A percentile compares a stretch with the other conserved stretches of the same genome.
These are phyloP conservation scores for Perizoma affinitatum DNA, from an alignment of 2,888 invertebrate genomes.

Conservation along the genomic window DNA sequence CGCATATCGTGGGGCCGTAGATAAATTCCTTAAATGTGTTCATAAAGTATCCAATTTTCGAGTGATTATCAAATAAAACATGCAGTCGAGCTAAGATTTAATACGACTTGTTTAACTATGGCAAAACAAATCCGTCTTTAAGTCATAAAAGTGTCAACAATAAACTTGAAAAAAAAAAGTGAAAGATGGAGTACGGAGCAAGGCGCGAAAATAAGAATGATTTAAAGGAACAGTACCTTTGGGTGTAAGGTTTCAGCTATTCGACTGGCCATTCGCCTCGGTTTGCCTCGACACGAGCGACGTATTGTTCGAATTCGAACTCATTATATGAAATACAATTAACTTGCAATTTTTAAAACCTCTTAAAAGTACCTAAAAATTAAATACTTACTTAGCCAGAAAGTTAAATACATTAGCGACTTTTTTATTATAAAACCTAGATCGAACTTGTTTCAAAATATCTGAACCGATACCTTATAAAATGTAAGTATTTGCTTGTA, in stretches of 20 bases:
- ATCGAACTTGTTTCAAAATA: not conserved
- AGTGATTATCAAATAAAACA: conserved; percentile 33
- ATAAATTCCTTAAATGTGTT: conserved; percentile 37
- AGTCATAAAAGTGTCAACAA: conserved; percentile 56
- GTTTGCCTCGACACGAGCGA: conserved; percentile 35
- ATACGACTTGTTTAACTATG: conserved; percentile 43
- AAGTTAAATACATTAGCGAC: no score
- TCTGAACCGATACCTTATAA: no score
- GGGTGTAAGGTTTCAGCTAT: conserved; percentile 57
- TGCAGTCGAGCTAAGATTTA: conserved; percentile 34
- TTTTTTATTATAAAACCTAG: not conserved
- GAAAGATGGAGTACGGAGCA: conserved; percentile 53
- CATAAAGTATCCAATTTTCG: conserved; percentile 20
- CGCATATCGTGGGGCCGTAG: conserved; percentile 33
- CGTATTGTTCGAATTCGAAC: conserved; percentile 36
- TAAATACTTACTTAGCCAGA: not conserved
- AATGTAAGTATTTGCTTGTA: conserved; percentile 15
- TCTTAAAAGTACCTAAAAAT: not conserved
- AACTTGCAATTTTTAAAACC: conserved; percentile 8
- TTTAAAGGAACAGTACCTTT: conserved; percentile 49
- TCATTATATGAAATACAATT: conserved; percentile 29
- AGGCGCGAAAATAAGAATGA: conserved; percentile 60
- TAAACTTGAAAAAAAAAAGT: conserved; percentile 55
- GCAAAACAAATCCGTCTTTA: conserved; percentile 50
- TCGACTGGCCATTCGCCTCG: conserved; percentile 57